Evolutionary conservation across 2,888 invertebrate species (phyloP).

Genomic region (Epistrophe grossulariae): DNA sequence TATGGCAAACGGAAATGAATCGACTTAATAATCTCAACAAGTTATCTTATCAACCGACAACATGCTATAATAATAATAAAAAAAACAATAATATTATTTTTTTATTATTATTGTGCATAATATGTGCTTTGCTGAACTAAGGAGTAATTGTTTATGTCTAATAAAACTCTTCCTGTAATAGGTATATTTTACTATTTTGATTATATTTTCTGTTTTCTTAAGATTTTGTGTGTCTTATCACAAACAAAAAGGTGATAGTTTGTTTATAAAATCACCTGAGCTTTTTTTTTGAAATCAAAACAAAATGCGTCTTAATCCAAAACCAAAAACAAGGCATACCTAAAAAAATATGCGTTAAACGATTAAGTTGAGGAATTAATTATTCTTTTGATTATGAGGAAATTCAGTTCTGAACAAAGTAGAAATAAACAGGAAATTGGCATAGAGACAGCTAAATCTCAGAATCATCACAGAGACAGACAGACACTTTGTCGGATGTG

Average conservation of each 20-base stretch:
- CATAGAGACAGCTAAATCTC: constrained; percentile 39
- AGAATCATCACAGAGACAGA: constrained; percentile 41
- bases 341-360: background rate
- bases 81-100: background rate
- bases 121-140: constrained; percentile 37
- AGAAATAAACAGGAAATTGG: constrained; percentile 63
- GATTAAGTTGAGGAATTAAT: constrained; percentile 48
- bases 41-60: constrained; percentile 68
- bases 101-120: constrained; percentile 4
- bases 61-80: constrained; percentile 13
- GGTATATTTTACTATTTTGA: constrained; percentile 12
- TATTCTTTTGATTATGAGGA: constrained; percentile 43
- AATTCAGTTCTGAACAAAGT: background rate
- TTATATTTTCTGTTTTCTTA: constrained; percentile 26
- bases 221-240: constrained; percentile 36
- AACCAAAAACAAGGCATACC: background rate
- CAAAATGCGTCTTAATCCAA: constrained; percentile 46
- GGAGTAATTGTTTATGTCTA: constrained; percentile 42
- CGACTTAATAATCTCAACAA: constrained; percentile 45
- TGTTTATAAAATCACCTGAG: constrained; percentile 53
- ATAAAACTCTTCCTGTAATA: constrained; percentile 41
- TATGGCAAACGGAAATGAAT: constrained; percentile 69
- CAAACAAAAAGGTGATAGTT: background rate
- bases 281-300: constrained; percentile 29
- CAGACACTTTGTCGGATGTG: constrained; percentile 48